These are phyloP conservation scores for Psittacus erithacus DNA, from an alignment of 2,113 vertebrate species.

Conservation along the genomic window DNA sequence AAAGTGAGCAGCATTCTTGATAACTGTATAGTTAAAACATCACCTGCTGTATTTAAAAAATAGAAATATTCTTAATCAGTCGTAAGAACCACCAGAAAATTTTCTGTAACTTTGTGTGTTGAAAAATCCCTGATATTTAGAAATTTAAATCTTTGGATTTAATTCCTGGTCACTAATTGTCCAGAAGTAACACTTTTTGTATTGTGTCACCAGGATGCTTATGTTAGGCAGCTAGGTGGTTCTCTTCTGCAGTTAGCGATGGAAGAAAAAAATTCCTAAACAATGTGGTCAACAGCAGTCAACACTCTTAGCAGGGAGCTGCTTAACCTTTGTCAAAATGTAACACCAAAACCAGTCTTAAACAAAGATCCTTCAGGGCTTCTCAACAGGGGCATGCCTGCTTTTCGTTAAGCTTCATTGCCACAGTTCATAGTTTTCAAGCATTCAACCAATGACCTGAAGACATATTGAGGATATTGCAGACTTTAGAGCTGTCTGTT, in stretches of 20 bases:
- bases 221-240: background rate
- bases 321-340: slow-evolving; percentile 28
- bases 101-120: background rate
- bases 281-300: background rate
- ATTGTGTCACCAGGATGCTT: background rate
- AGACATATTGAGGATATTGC: background rate
- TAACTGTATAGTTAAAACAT: slow-evolving; percentile 20
- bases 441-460: background rate
- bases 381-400: background rate
- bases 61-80: background rate
- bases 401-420: background rate
- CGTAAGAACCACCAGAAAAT: background rate
- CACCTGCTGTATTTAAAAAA: slow-evolving; percentile 6
- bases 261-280: background rate
- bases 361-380: background rate
- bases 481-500: background rate
- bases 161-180: background rate
- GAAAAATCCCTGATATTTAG: background rate
- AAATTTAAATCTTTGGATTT: background rate
- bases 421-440: background rate
- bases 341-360: background rate
- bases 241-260: background rate
- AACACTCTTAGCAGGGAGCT: background rate
- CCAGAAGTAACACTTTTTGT: background rate
- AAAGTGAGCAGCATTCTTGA: slow-evolving; percentile 26